These are phyloP conservation scores for Capromys pilorides DNA, from an alignment of 2,797 vertebrate genomes.

Conservation along the genomic window DNA sequence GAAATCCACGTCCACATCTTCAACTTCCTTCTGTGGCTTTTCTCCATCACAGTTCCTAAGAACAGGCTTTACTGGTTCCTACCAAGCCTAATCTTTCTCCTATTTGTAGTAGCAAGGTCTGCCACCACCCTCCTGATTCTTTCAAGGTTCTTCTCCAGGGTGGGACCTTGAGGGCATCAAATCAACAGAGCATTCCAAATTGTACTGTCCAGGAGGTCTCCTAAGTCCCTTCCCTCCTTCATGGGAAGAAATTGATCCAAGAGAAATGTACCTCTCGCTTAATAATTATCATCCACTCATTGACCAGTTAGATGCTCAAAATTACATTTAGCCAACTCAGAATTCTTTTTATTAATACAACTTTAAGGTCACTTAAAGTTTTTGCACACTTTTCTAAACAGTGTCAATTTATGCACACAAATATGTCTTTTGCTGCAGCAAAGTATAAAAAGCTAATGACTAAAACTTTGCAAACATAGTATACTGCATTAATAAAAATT, in stretches of 20 bases:
- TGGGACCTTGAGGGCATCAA: neutral
- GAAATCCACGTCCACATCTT: slow-evolving; percentile 53
- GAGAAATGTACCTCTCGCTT: neutral
- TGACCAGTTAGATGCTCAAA: neutral
- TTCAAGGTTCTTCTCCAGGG: neutral
- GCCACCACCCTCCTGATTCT: neutral
- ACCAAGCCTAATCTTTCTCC: neutral
- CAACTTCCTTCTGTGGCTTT: slow-evolving; percentile 55
- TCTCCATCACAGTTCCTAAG: neutral
- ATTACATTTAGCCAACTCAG: neutral
- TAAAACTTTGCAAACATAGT: slow-evolving; percentile 34
- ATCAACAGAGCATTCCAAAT: slow-evolving; percentile 16
- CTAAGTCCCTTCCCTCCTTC: neutral
- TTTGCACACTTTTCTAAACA: neutral
- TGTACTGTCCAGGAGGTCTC: neutral
- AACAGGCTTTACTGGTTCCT: neutral
- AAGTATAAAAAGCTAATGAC: slow-evolving; percentile 30
- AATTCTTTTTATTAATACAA: slow-evolving; percentile 24
- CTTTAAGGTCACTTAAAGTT: neutral
- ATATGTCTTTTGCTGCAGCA: neutral
- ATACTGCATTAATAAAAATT: slow-evolving; percentile 35
- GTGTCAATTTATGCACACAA: slow-evolving; percentile 18
- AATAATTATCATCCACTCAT: slow-evolving; percentile 42
- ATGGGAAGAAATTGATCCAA: neutral
- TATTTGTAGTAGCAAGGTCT: neutral